Conservation (phyloP, 2,888 invertebrate species). For the Stramonita haemastoma region DNA sequence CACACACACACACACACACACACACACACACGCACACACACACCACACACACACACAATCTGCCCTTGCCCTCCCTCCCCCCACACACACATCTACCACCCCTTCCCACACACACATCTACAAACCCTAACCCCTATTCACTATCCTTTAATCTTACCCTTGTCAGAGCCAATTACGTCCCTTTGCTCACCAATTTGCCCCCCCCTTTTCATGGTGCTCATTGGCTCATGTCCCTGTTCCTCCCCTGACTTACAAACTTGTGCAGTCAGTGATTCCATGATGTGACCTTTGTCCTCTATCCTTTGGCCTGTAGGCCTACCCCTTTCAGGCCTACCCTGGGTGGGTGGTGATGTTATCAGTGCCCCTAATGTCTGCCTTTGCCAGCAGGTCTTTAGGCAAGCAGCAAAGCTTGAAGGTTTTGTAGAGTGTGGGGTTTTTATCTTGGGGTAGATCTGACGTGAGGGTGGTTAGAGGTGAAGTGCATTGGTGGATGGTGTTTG, state of each 20-base stretch:
- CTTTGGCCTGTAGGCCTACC: neutral
- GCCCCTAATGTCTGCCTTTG: neutral
- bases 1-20: no score
- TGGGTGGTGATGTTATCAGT: conserved; percentile 20
- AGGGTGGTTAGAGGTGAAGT: neutral
- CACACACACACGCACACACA: no score
- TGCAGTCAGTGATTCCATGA: neutral
- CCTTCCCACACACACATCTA: no score
- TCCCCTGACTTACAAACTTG: neutral
- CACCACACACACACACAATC: no score
- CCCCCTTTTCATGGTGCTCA: neutral
- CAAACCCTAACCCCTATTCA: neutral
- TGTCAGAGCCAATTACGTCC: neutral
- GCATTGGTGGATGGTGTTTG: neutral
- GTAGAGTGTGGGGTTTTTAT: neutral
- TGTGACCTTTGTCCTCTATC: neutral
- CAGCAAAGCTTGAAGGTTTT: neutral
- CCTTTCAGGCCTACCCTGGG: neutral
- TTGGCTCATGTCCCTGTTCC: neutral
- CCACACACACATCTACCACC: no score
- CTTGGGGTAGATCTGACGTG: neutral
- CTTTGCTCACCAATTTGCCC: neutral
- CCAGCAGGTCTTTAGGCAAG: neutral
- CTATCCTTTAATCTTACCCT: neutral
- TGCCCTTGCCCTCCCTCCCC: no score